phyloP scores from a whole-genome alignment of 35 echinoderm and acorn worm species.

The Strongylocentrotus purpuratus region DNA sequence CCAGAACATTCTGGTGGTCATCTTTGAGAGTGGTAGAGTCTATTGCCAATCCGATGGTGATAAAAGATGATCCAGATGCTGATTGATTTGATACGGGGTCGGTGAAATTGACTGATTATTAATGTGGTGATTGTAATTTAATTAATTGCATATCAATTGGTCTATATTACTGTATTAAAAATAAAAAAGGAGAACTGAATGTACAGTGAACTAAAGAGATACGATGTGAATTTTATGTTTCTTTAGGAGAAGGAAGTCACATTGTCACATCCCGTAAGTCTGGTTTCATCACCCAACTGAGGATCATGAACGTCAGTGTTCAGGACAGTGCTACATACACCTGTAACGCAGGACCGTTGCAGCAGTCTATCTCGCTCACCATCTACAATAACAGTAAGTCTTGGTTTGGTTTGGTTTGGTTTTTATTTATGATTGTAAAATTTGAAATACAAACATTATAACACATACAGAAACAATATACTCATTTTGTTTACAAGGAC shows the following conservation, averaged over 20 bases:
- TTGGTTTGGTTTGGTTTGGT: too few relatives aligned
- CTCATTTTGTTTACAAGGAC: too few relatives aligned
- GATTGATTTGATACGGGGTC: not conserved
- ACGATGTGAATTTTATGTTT: not conserved
- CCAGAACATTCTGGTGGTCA: too few relatives aligned
- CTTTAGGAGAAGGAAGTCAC: slow-evolving; percentile 13
- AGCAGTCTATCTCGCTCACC: slow-evolving; percentile 47
- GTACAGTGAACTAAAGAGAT: too few relatives aligned
- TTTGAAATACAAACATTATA: too few relatives aligned
- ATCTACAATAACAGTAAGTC: slow-evolving; percentile 46
- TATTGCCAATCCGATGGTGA: too few relatives aligned
- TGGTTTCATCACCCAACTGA: slow-evolving; percentile 54
- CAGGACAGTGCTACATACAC: slow-evolving; percentile 72
- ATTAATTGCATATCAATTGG: too few relatives aligned
- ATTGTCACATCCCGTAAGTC: slow-evolving; percentile 31
- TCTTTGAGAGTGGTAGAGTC: too few relatives aligned
- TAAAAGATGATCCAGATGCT: not conserved
- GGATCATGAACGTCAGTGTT: slow-evolving; percentile 61
- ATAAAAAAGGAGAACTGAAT: too few relatives aligned
- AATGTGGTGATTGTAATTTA: not conserved
- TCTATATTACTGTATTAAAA: too few relatives aligned
- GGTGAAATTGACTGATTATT: not conserved
- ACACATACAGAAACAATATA: too few relatives aligned
- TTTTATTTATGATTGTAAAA: too few relatives aligned
- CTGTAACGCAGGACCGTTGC: slow-evolving; percentile 74